Evolutionary conservation across 2,888 invertebrate genomes (phyloP), one percentile per base, ranked within the genome.

Genomic region (Tachystola acroxantha): DNA sequence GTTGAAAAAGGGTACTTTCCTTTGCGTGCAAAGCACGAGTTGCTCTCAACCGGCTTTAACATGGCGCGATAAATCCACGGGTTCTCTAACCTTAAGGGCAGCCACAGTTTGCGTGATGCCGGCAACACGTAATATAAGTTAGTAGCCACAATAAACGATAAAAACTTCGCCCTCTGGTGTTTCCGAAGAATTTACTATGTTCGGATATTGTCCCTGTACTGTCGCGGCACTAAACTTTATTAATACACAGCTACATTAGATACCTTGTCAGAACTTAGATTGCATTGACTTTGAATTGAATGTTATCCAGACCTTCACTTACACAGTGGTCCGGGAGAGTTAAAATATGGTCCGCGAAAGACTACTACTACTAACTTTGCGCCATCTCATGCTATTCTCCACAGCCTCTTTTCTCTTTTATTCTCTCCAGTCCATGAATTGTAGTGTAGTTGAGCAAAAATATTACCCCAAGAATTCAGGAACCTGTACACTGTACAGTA

Each of bases 41-140:
- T 46, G 46, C 46, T 57, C 59, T 62, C 54, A 54, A 54, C 50
- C 48, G 53, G 47, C 45, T 38, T 48, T 42, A 28, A 40, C 35
- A 37, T 36, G 10, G 35, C 45, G 39, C 54, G 49, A 61, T 54
- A 59, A 57, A 40, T 36, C 29, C 11, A 19, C 34, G 34, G 25
- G 28, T 26, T 14, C 19, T 13, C 28, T 14, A 35, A 22, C 19
- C 11, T 13, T 40, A 40, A 41, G 28, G 37, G 37, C 22, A 39
- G 42, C 25, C 40, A 31, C 26, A 37, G 46, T 40, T 73, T 37
- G 72, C 70, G 70, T 73, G 71, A 50, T 54, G 28, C 32, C 16
- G 36, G 42, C 42, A 40, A 53, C 64, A 67, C 64, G 63, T 72
- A 61, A 74, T 65, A 62, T 65, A 57, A 58, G 49, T 60, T 66